These are phyloP conservation scores for Heliocidaris tuberculata DNA, from an alignment of 35 echinoderm and acorn worm genomes.

Conservation along the genomic window DNA sequence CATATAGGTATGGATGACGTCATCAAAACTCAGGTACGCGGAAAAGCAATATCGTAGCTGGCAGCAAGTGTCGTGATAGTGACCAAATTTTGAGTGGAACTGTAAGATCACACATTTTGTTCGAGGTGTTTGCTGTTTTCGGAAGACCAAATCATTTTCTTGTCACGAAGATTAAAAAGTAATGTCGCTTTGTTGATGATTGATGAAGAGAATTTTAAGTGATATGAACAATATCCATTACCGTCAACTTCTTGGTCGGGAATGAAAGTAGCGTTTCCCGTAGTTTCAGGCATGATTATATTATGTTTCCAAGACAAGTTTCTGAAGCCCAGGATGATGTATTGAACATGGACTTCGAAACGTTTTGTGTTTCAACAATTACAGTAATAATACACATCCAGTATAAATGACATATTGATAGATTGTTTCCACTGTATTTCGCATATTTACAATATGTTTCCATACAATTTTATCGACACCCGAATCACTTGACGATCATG, in stretches of 20 bases:
- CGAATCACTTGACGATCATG: neutral
- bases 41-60: neutral
- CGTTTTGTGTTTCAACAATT: neutral
- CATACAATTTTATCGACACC: no score
- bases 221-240: conserved; percentile 18
- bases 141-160: neutral
- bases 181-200: neutral
- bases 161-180: neutral
- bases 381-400: neutral
- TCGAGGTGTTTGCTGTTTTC: neutral
- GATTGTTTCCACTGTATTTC: neutral
- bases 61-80: neutral
- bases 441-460: neutral
- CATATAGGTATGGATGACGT: neutral
- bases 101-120: neutral
- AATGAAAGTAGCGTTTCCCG: neutral
- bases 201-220: neutral
- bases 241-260: neutral
- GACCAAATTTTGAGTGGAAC: neutral
- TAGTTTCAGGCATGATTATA: neutral
- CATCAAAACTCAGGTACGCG: neutral
- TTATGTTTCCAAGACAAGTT: no score
- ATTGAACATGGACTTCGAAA: neutral
- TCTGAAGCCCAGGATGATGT: neutral
- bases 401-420: neutral